These are phyloP conservation scores for Sphaeridia pumilis DNA, from an alignment of 2,888 invertebrate genomes.

Conservation along the genomic window DNA sequence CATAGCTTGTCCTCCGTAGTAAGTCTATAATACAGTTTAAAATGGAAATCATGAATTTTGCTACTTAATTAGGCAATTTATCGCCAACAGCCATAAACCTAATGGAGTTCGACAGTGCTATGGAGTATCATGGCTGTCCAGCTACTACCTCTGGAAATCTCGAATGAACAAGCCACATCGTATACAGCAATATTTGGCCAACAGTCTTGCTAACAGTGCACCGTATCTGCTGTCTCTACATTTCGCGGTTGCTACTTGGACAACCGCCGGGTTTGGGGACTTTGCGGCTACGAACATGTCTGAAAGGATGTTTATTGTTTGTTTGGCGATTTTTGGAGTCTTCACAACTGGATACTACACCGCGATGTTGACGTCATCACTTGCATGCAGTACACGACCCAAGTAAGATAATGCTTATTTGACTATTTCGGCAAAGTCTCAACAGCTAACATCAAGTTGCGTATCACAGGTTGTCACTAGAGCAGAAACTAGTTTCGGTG, in stretches of 20 bases:
- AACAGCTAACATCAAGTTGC: background rate
- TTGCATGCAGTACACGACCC: slow-evolving; percentile 27
- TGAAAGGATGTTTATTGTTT: slow-evolving; percentile 25
- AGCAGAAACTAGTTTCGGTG: slow-evolving; percentile 25
- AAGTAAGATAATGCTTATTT: slow-evolving; percentile 17
- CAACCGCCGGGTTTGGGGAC: slow-evolving; percentile 31
- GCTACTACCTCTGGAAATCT: background rate
- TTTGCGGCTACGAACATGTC: slow-evolving; percentile 23
- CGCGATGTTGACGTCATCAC: slow-evolving; percentile 26
- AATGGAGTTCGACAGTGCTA: background rate
- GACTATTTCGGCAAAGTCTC: background rate
- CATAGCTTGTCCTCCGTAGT: slow-evolving; percentile 21
- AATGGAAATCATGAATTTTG: background rate
- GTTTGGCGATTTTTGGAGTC: slow-evolving; percentile 24
- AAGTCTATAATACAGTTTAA: too few relatives aligned
- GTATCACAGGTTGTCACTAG: slow-evolving; percentile 18
- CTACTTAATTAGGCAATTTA: background rate
- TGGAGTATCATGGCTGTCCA: slow-evolving; percentile 4
- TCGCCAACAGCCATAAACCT: background rate
- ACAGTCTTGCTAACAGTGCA: slow-evolving; percentile 11
- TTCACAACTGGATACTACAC: slow-evolving; percentile 31
- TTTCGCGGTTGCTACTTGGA: slow-evolving; percentile 26
- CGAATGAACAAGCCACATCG: background rate
- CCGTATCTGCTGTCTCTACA: slow-evolving; percentile 27
- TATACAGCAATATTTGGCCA: background rate